These are phyloP conservation scores for Heteromormyrus szaboi DNA, from an alignment of 2,797 vertebrate genomes.

Conservation along the genomic window DNA sequence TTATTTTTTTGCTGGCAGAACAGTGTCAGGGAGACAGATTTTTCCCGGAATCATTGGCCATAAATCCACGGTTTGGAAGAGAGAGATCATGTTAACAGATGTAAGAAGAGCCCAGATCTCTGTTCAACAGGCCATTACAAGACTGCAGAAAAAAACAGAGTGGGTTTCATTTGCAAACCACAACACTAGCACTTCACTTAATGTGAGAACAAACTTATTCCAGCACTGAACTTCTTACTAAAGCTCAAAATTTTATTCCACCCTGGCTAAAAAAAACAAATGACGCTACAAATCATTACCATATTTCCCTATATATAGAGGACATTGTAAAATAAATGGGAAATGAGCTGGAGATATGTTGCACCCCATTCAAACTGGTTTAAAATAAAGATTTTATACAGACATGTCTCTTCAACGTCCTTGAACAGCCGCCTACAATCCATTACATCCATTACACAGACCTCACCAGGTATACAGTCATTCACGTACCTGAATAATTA, in stretches of 20 bases:
- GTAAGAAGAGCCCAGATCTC: neutral
- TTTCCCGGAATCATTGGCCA: neutral
- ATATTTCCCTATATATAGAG: neutral
- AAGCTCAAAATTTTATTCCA: neutral
- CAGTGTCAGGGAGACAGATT: neutral
- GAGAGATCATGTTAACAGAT: neutral
- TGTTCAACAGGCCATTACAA: neutral
- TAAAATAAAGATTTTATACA: neutral
- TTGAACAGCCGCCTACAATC: neutral
- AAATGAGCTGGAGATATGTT: neutral
- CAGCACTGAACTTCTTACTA: neutral
- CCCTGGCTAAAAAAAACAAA: neutral
- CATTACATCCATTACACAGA: neutral
- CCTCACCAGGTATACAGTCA: slow-evolving; percentile 26
- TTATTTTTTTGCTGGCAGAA: neutral
- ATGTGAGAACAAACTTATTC: neutral
- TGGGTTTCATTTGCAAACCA: neutral
- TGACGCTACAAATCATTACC: neutral
- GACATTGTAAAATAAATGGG: neutral
- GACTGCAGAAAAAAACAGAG: neutral
- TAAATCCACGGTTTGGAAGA: neutral
- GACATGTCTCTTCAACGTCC: neutral
- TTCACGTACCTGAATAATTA: slow-evolving; percentile 61
- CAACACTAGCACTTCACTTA: neutral
- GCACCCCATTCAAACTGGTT: neutral